phyloP scores from a whole-genome alignment of 2,113 vertebrate genomes.

The Corythoichthys haematopterus region DNA sequence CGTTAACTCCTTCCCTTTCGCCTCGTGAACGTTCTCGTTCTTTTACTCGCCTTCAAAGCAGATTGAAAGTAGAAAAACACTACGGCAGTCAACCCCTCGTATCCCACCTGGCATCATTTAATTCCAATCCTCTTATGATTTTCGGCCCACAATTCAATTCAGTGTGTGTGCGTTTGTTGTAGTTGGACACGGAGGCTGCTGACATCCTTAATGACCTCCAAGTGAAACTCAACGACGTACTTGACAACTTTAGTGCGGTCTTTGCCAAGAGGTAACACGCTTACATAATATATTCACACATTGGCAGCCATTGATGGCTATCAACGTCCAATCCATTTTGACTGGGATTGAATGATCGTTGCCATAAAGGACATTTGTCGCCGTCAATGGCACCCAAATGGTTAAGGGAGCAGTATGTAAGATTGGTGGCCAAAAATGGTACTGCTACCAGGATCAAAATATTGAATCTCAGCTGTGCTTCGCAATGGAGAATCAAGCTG shows the following conservation, averaged over 20 bases:
- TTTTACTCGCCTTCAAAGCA: neutral
- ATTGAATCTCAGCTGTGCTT: no score
- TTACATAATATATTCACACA: neutral
- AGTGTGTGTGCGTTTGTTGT: constrained; percentile 27
- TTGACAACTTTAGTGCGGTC: constrained; percentile 88
- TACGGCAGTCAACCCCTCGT: neutral
- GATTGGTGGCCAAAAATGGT: no score
- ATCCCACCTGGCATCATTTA: constrained; percentile 6
- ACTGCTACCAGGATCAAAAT: no score
- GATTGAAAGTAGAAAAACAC: neutral
- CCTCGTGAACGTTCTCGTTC: neutral
- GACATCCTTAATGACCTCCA: constrained; percentile 93
- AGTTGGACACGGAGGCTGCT: constrained; percentile 91
- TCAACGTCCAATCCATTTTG: neutral
- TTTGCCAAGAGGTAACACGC: constrained; percentile 89
- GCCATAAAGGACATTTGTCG: no score
- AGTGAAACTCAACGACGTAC: constrained; percentile 86
- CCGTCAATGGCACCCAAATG: no score
- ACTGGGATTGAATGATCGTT: no score
- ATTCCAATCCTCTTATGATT: neutral
- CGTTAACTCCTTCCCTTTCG: neutral
- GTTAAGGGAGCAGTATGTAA: no score
- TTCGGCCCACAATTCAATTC: neutral
- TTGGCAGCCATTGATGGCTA: neutral
- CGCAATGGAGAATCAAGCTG: no score